Evolutionary conservation across 1,140 invertebrate genomes (phyloP).

Genomic region (Pogonomyrmex barbatus): DNA sequence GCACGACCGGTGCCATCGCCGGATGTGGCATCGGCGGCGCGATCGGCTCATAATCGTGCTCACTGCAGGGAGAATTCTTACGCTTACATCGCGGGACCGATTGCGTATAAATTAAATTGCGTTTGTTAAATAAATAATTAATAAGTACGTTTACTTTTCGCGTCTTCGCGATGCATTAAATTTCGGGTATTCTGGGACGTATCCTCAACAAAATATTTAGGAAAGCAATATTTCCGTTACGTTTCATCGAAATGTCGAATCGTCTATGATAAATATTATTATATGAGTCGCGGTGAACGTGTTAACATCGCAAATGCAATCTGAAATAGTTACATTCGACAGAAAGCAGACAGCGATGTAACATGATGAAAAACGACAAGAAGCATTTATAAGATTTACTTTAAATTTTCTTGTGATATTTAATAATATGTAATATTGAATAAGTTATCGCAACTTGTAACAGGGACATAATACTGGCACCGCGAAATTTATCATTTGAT

Average conservation of each 20-base stretch:
- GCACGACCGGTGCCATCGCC: constrained; percentile 83
- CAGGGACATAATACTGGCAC: background rate
- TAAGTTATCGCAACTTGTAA: background rate
- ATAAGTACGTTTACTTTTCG: background rate
- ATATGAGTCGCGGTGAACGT: background rate
- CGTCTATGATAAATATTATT: background rate
- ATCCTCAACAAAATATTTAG: background rate
- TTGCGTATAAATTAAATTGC: background rate
- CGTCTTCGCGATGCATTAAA: background rate
- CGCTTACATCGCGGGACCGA: constrained; percentile 27
- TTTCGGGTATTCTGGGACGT: background rate
- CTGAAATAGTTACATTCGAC: background rate
- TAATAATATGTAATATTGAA: background rate
- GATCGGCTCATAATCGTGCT: constrained; percentile 96
- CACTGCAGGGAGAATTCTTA: constrained; percentile 86
- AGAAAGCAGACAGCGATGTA: background rate
- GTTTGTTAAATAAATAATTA: background rate
- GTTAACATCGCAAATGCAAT: background rate
- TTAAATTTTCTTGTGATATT: background rate
- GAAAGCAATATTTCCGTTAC: background rate
- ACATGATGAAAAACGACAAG: background rate
- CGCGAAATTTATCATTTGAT: background rate
- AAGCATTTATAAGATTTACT: background rate
- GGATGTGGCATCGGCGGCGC: constrained; percentile 82
- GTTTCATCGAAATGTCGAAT: background rate